phyloP scores from a whole-genome alignment of 1,140 invertebrate species.

The Eumaeus atala region DNA sequence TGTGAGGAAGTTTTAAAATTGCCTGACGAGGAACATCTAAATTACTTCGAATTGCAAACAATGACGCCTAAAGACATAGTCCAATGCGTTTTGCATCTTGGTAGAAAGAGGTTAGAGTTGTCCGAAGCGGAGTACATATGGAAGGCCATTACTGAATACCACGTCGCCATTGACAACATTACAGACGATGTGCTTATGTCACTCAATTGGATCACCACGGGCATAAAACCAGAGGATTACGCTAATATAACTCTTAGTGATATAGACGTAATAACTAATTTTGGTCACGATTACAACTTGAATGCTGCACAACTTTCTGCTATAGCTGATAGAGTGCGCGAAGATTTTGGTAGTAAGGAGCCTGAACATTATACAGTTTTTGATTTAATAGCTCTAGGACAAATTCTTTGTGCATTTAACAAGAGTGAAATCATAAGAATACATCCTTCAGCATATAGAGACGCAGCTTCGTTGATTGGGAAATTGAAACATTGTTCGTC shows the following conservation, averaged over 20 bases:
- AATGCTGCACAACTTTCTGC: conserved; percentile 49
- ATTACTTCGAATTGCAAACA: conserved; percentile 37
- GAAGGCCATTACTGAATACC: conserved; percentile 40
- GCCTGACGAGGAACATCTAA: conserved; percentile 28
- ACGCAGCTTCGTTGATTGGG: conserved; percentile 53
- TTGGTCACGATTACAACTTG: conserved; percentile 65
- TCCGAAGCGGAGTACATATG: conserved; percentile 52
- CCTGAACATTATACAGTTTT: conserved; percentile 70
- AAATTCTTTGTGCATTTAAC: conserved; percentile 72
- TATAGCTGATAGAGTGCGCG: conserved; percentile 58
- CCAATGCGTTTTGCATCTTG: conserved; percentile 47
- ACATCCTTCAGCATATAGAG: conserved; percentile 64
- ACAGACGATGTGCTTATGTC: conserved; percentile 55
- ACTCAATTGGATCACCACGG: conserved; percentile 67
- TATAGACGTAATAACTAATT: conserved; percentile 68
- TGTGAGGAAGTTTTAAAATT: conserved; percentile 43
- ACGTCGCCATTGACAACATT: conserved; percentile 44
- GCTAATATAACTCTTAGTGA: conserved; percentile 63
- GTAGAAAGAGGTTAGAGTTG: conserved; percentile 33
- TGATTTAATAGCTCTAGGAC: conserved; percentile 62
- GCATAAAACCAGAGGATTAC: conserved; percentile 57
- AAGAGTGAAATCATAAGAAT: conserved; percentile 61
- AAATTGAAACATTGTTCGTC: conserved; percentile 52
- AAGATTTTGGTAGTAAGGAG: conserved; percentile 69
- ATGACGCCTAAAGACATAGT: conserved; percentile 43